phyloP scores from a whole-genome alignment of 1,140 invertebrate genomes.

The Dolichoris vasculosae region DNA sequence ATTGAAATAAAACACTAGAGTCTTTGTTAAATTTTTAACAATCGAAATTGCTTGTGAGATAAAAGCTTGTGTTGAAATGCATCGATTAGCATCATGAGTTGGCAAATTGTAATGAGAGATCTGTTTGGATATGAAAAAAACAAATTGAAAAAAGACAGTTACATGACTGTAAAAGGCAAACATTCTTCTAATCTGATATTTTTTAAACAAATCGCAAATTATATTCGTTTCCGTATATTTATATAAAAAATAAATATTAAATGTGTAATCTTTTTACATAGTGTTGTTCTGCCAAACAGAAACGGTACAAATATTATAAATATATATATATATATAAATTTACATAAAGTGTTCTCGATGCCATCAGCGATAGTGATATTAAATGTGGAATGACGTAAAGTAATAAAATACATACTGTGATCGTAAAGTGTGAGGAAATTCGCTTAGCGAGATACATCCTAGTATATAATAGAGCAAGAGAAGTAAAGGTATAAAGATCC shows the following conservation, averaged over 20 bases:
- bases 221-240: not conserved
- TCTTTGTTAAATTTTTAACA: not conserved
- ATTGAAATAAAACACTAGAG: not conserved
- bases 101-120: not conserved
- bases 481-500: not conserved
- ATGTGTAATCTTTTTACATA: not conserved
- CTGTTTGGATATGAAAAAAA: not conserved
- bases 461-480: not conserved
- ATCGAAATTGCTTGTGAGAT: not conserved
- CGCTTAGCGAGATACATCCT: not conserved
- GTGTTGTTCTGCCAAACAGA: not conserved
- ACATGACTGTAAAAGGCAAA: not conserved
- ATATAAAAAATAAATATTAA: not conserved
- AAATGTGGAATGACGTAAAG: constrained; percentile 48
- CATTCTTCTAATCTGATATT: not conserved
- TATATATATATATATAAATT: constrained; percentile 21
- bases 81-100: not conserved
- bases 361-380: constrained; percentile 45
- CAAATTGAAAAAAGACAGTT: not conserved
- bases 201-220: not conserved
- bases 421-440: constrained; percentile 47
- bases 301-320: not conserved
- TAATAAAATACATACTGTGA: constrained; percentile 42
- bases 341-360: constrained; percentile 42
- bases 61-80: not conserved